Evolutionary conservation across 2,888 invertebrate genomes (phyloP).

Genomic region (Ernsta delagoae): DNA sequence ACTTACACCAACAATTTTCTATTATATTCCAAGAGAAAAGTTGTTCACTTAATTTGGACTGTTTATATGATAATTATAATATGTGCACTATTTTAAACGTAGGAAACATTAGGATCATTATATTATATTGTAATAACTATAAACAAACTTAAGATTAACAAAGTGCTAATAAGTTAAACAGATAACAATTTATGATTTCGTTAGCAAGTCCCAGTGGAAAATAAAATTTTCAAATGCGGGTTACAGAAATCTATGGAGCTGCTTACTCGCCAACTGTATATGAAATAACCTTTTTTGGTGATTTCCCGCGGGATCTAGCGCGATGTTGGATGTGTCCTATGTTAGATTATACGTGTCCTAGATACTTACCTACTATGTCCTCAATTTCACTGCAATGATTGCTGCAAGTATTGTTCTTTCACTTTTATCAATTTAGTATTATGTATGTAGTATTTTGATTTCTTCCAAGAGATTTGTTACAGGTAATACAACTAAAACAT

Average conservation of each 20-base stretch:
- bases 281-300: slow-evolving; percentile 46
- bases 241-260: slow-evolving; percentile 20
- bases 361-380: not conserved
- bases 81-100: too few relatives aligned
- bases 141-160: not conserved
- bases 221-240: slow-evolving; percentile 17
- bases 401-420: too few relatives aligned
- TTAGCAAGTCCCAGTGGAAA: slow-evolving; percentile 17
- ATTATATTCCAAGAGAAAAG: too few relatives aligned
- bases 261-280: slow-evolving; percentile 37
- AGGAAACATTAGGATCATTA: too few relatives aligned
- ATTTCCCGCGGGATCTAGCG: slow-evolving; percentile 46
- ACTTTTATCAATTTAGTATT: too few relatives aligned
- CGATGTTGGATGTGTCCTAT: slow-evolving; percentile 19
- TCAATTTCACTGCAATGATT: not conserved
- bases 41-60: too few relatives aligned
- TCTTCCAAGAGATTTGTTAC: too few relatives aligned
- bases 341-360: slow-evolving; percentile 15
- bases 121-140: too few relatives aligned
- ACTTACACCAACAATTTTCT: too few relatives aligned
- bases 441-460: too few relatives aligned
- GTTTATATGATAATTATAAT: too few relatives aligned
- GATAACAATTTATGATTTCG: slow-evolving; percentile 3
- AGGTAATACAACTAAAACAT: too few relatives aligned
- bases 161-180: slow-evolving; percentile 11